These are phyloP conservation scores for Diplogasteroides magnus DNA, from an alignment of 1,140 invertebrate genomes.

Conservation along the genomic window DNA sequence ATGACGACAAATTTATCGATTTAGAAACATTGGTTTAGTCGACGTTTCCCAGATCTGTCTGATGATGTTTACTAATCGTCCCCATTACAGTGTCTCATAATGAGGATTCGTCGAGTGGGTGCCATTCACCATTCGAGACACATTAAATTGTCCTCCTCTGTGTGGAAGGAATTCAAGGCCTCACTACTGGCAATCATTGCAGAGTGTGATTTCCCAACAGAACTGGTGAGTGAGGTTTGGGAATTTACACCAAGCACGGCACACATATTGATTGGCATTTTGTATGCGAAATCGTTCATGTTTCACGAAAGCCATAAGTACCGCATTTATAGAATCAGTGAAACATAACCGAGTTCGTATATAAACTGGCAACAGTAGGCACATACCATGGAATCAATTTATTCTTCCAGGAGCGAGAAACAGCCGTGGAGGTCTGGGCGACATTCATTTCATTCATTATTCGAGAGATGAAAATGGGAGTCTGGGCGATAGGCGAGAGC, in stretches of 20 bases:
- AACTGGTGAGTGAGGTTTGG: background rate
- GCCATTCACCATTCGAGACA: conserved; percentile 19
- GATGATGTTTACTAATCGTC: too few relatives aligned
- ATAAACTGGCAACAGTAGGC: background rate
- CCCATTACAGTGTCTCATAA: conserved; percentile 21
- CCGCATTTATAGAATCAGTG: too few relatives aligned
- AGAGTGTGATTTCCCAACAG: conserved; percentile 20
- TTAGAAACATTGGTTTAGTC: too few relatives aligned
- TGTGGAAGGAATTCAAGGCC: conserved; percentile 28
- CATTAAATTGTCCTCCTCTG: conserved; percentile 19
- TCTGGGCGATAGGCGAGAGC: background rate
- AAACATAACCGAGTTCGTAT: background rate
- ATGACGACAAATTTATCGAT: too few relatives aligned
- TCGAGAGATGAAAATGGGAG: background rate
- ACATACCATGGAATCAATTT: background rate
- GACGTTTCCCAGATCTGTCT: too few relatives aligned
- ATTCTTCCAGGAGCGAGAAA: conserved; percentile 25
- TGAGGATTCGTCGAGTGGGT: conserved; percentile 24
- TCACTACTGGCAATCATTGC: conserved; percentile 14
- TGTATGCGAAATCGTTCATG: too few relatives aligned
- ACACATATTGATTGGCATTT: too few relatives aligned
- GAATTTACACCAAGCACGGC: background rate
- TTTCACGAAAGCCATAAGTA: background rate
- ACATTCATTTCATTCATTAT: conserved; percentile 31
- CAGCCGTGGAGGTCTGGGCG: conserved; percentile 20